Evolutionary conservation across 2,113 vertebrate species (phyloP).

Genomic region (Nothocercus nigrocapillus): DNA sequence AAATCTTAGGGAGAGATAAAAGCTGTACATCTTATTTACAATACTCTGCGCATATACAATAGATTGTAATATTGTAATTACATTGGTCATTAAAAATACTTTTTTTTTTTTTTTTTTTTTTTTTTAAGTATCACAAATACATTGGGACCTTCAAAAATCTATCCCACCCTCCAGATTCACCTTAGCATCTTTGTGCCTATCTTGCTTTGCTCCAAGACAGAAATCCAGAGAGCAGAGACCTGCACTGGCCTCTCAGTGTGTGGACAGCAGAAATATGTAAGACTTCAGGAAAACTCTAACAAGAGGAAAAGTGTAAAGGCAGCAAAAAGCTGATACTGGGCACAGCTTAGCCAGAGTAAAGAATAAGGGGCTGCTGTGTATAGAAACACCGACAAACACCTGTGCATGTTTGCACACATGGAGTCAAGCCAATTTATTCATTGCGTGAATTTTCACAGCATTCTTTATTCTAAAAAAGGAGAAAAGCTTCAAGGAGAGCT

Average conservation of each 20-base stretch:
- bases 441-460: constrained; percentile 34
- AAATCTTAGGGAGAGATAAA: background rate
- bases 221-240: background rate
- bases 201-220: background rate
- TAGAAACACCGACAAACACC: background rate
- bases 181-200: background rate
- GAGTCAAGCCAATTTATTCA: background rate
- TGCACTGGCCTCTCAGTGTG: fast-evolving
- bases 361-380: background rate
- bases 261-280: background rate
- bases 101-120: background rate
- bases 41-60: background rate
- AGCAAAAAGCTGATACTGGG: background rate
- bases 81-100: background rate
- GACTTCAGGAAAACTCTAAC: background rate
- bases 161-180: background rate
- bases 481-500: background rate
- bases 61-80: background rate
- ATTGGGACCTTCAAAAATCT: background rate
- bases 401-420: fast-evolving
- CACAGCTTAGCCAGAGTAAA: background rate
- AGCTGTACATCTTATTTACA: background rate
- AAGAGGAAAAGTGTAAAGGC: background rate
- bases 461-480: constrained; percentile 26
- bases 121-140: background rate